Base-by-base conservation (phyloP, 2,888 invertebrate genomes). In the Psylliodes chrysocephalus region DNA sequence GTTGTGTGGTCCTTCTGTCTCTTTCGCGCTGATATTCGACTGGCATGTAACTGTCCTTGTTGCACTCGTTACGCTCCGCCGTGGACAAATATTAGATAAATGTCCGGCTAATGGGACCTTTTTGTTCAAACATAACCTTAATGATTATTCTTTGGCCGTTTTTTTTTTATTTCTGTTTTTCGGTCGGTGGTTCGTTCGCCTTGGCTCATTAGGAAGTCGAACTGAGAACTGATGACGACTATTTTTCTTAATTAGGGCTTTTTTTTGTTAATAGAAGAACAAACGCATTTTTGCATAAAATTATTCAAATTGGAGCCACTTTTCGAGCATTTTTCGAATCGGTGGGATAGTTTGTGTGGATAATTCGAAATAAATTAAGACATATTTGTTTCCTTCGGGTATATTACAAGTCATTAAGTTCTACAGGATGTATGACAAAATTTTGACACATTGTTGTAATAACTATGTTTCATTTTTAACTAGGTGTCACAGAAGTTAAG, bases 51-150 rank as follows among this genome's bases (percentile, higher is more conserved):
- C 69, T 66, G 55, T 77, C 78, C 75, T 59, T 35, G 19, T 72
- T 64, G 44, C 61, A 68, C 77, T 60, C 76, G 72, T 75, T 76
- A 77, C 78, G 76, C 73, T 76, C 75, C 78, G 73, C 78, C 79
- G 79, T 80, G 79, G 81, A 81, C 81, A 81, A 81, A 81, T 81
- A 81, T 81, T 81, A 81, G 81, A 81, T 81, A 81, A 81, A 80
- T 79, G 79, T 77, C 76, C 76, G 74, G 75, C 79, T 81, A 81
- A 81, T 81, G 80, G 80, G 80, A 60, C 77, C 78, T 80, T 81
- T 81, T 81, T 81, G 79, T 81, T 80, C 79, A 78, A 79, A 78
- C 77, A 78, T 79, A 75, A 78, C 75, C 79, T 76, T 80, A 80
- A 80, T 79, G 80, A 79, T n/a, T n/a, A n/a, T 77, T 74, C 56